A percentile compares a stretch with the other conserved stretches of the same genome.
phyloP scores from a whole-genome alignment of 1,140 invertebrate species.

The Temnothorax nylanderi region DNA sequence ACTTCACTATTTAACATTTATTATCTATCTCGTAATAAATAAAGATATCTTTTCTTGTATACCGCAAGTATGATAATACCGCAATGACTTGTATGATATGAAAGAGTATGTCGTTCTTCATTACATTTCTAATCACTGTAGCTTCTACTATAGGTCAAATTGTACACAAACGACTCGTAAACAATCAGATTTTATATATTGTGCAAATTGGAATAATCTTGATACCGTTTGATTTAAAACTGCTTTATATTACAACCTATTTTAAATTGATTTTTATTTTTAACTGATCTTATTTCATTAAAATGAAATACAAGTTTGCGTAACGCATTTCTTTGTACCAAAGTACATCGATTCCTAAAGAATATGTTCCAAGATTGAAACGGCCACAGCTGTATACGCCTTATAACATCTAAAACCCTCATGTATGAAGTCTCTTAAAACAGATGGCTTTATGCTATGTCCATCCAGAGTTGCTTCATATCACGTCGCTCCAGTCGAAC shows the following conservation, averaged over 20 bases:
- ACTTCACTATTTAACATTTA: not conserved
- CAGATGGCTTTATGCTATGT: not conserved
- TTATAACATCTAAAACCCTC: constrained; percentile 7
- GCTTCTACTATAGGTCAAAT: not conserved
- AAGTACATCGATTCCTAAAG: not conserved
- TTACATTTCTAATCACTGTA: not conserved
- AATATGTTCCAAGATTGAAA: not conserved
- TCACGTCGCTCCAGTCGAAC: not conserved
- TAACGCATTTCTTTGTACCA: not conserved
- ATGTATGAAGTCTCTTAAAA: constrained; percentile 4
- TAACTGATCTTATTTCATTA: not conserved
- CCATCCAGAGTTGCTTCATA: not conserved
- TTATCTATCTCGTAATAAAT: not conserved
- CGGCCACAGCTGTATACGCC: not conserved
- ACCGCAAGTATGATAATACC: not conserved
- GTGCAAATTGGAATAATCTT: not conserved
- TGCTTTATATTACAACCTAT: not conserved
- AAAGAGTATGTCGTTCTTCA: not conserved
- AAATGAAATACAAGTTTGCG: not conserved
- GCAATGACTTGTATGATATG: not conserved
- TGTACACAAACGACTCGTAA: not conserved
- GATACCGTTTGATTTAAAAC: not conserved
- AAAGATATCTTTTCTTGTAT: too few species aligned
- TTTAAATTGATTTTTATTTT: not conserved
- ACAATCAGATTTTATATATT: not conserved